Conservation (phyloP, 2,113 vertebrate species). For the Syrmaticus mikado region DNA sequence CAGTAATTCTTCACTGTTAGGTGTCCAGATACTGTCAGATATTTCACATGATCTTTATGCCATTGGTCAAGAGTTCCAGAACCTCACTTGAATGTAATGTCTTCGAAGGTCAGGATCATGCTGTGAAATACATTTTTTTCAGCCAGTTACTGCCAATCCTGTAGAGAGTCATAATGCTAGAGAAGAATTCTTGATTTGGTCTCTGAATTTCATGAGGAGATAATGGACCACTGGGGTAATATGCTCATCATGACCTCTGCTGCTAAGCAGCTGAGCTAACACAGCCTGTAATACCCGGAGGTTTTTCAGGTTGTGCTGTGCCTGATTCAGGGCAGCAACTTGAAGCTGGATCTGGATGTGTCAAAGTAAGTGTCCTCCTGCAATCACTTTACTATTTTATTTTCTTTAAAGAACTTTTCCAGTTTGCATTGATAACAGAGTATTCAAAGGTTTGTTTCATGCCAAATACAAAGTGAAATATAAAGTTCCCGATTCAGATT, state of each 20-base stretch:
- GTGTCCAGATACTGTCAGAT: not conserved
- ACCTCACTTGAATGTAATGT: not conserved
- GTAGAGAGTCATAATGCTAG: slow-evolving; percentile 29
- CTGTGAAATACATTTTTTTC: slow-evolving; percentile 53
- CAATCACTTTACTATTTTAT: not conserved
- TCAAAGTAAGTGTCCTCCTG: not conserved
- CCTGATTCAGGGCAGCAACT: not conserved
- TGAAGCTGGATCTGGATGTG: not conserved
- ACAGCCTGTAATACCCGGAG: not conserved
- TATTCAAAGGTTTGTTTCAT: not conserved
- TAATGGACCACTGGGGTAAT: slow-evolving; percentile 46
- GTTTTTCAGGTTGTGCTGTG: not conserved
- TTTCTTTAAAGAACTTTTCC: not conserved
- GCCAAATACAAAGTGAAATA: not conserved
- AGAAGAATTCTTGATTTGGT: slow-evolving; percentile 57
- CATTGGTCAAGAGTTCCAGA: slow-evolving; percentile 41
- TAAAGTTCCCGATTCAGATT: not conserved
- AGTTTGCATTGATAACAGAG: not conserved
- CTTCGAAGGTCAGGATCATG: slow-evolving; percentile 54
- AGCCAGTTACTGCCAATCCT: slow-evolving; percentile 29
- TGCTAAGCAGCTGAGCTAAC: slow-evolving; percentile 60
- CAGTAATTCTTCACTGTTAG: not conserved
- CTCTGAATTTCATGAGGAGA: slow-evolving; percentile 65
- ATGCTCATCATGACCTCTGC: slow-evolving; percentile 49
- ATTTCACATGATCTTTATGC: slow-evolving; percentile 32